Conservation (phyloP, 2,888 invertebrate species). For the Ichneumoninae sp. region DNA sequence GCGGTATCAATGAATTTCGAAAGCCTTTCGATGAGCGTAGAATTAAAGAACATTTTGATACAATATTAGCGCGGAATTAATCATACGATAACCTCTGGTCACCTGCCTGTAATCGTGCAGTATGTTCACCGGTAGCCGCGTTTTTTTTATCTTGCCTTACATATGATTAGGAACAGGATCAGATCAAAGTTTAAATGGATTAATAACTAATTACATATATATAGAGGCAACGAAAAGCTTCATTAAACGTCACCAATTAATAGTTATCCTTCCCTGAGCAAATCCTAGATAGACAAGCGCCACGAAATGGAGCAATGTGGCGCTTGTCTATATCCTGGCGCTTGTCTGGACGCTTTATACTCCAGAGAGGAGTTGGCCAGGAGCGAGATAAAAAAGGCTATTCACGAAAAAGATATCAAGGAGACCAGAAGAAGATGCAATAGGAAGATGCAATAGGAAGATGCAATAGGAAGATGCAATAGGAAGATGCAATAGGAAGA, state of each 20-base stretch:
- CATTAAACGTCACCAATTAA: no score
- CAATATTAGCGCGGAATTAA: conserved; percentile 9
- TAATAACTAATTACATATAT: no score
- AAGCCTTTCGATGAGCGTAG: neutral
- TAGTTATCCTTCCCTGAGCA: no score
- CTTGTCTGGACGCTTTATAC: neutral
- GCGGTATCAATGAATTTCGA: neutral
- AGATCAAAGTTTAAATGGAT: no score
- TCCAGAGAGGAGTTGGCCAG: neutral
- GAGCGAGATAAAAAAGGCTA: no score
- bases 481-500: neutral
- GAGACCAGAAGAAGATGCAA: neutral
- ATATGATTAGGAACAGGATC: neutral
- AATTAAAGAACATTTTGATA: neutral
- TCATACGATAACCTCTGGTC: conserved; percentile 37
- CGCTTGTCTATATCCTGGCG: no score
- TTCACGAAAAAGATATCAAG: no score
- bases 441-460: neutral
- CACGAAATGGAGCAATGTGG: neutral
- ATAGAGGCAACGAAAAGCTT: no score
- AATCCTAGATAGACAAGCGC: neutral
- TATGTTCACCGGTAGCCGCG: no score
- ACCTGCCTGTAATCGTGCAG: neutral
- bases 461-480: neutral
- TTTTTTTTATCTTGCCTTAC: neutral